Percentiles rank a stretch among this genome's conserved stretches.
Evolutionary conservation across 2,113 vertebrate species (phyloP).

Genomic region (Bos taurus): ARS-UCD2.0 NC_037339.1:12264001-12264500

Average conservation of each 20-base stretch:
- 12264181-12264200: not conserved
- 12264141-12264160: not conserved
- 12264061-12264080: not conserved
- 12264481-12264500: not conserved
- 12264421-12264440: not conserved
- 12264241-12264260: not conserved
- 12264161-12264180: not conserved
- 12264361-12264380: not conserved
- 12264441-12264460: not conserved
- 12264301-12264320: not conserved
- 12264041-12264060: not conserved
- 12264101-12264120: not conserved
- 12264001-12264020: not conserved
- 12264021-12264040: not conserved
- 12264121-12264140: not conserved
- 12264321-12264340: not conserved
- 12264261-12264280: not conserved
- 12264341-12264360: not conserved
- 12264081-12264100: not conserved
- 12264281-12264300: not conserved
- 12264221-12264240: not conserved
- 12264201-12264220: not conserved
- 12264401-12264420: not conserved
- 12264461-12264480: not conserved
- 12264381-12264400: not conserved